These are phyloP conservation scores for Drosophila pseudotalamancana DNA, from an alignment of 2,888 invertebrate genomes.

Conservation along the genomic window DNA sequence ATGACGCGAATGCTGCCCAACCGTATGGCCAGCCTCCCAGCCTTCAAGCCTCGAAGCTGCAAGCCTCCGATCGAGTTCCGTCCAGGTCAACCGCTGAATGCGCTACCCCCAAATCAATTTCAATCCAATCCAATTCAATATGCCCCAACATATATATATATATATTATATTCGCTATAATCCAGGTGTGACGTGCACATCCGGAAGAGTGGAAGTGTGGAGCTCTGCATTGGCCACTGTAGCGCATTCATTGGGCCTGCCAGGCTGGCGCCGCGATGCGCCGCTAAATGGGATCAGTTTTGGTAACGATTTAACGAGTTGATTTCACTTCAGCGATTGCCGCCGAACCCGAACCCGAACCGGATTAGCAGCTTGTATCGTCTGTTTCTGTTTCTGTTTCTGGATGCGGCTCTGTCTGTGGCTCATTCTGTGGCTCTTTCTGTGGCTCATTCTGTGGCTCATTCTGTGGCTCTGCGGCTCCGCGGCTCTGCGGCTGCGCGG, in stretches of 20 bases:
- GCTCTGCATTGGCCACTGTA: too few relatives aligned
- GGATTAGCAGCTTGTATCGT: slow-evolving; percentile 64
- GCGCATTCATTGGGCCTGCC: slow-evolving; percentile 36
- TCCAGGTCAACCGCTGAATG: slow-evolving; percentile 7
- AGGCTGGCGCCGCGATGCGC: slow-evolving; percentile 73
- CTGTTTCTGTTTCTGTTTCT: slow-evolving; percentile 36
- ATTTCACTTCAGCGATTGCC: slow-evolving; percentile 82
- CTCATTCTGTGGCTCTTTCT: slow-evolving; percentile 20
- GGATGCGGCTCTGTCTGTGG: slow-evolving; percentile 31
- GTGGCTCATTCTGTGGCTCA: slow-evolving; percentile 19
- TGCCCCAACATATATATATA: not conserved
- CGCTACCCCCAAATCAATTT: slow-evolving; percentile 22
- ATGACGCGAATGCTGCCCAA: slow-evolving; percentile 60
- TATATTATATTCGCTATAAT: not conserved
- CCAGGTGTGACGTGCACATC: not conserved
- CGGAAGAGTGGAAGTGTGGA: too few relatives aligned
- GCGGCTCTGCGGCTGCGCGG: slow-evolving; percentile 40
- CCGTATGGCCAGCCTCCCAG: slow-evolving; percentile 13
- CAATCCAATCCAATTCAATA: not conserved
- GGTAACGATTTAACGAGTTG: slow-evolving; percentile 83
- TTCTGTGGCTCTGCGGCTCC: slow-evolving; percentile 9
- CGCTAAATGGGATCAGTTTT: slow-evolving; percentile 81
- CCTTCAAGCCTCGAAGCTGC: slow-evolving; percentile 28
- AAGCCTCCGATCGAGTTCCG: slow-evolving; percentile 12
- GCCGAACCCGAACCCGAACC: slow-evolving; percentile 59